Conservation (phyloP, 2,888 invertebrate species). For the Drosophila mayaguana region DNA sequence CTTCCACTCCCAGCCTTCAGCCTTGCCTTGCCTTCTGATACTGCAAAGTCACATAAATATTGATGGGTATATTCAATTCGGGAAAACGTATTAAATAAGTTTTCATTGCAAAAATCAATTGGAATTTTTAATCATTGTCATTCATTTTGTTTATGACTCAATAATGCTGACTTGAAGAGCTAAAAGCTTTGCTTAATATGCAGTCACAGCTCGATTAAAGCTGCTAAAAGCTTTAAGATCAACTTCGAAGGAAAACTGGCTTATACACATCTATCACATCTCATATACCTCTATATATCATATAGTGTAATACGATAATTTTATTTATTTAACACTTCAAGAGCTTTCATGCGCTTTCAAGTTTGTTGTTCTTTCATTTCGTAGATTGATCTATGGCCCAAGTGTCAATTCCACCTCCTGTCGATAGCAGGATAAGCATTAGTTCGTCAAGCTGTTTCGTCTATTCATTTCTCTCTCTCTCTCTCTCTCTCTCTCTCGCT, state of each 20-base stretch:
- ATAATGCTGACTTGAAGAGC: neutral
- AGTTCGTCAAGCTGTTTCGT: constrained; percentile 12
- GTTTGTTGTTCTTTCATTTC: neutral
- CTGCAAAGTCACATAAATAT: neutral
- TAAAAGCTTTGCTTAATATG: neutral
- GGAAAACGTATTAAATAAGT: neutral
- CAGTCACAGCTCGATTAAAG: neutral
- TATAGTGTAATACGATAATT: neutral
- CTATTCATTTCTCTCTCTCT: neutral
- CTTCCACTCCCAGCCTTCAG: neutral
- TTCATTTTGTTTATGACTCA: neutral
- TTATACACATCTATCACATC: neutral
- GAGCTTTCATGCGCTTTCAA: constrained; percentile 9
- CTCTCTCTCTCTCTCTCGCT: too few species aligned
- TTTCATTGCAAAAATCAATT: neutral
- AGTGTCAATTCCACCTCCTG: constrained; percentile 1
- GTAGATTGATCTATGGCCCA: constrained; percentile 3
- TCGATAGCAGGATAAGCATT: constrained; percentile 10
- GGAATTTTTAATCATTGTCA: neutral
- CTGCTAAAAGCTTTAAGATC: neutral
- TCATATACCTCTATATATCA: neutral
- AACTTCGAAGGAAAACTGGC: neutral
- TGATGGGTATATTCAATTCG: constrained; percentile 6
- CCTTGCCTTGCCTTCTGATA: neutral
- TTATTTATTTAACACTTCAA: neutral